Evolutionary conservation across 1,140 invertebrate species (phyloP), one percentile per base, ranked within the genome.

Genomic region (Delia radicum): DNA sequence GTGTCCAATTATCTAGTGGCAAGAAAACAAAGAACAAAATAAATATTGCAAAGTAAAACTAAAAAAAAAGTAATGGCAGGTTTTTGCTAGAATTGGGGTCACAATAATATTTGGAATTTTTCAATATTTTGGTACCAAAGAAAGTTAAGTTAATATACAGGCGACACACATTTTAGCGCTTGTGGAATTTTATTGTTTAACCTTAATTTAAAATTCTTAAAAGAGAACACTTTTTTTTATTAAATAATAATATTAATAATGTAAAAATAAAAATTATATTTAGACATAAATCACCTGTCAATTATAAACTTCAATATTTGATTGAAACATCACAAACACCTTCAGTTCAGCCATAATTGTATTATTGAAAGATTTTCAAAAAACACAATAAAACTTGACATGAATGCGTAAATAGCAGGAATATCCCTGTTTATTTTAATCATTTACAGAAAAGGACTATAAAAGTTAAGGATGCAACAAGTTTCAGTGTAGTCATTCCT

Each of bases 381-480:
- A 55, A 37, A 8, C 10, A 15, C 18, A 69, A 18, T 33, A 29
- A 55, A 0, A 33, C 65, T 37, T 69, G 65, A 69, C 29, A 18
- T 12, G 65, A 69, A 69, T 69, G 24, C n/a, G 18, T 37, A 67
- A 67, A 8, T 21, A 55, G 5, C 37, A 2, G 5, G 18, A 24
- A 21, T 1, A 55, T 21, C 18, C 18, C 12, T 15, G 12, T 1
- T 42, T 42, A 13, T 42, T 18, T 55, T 24, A 7, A 21, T 55
- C 0, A 1, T 21, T 18, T 55, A 7, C n/a, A 21, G 2, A 1
- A 18, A 26, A 69, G 18, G 29, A 69, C 65, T 69, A 69, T 69
- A 69, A 69, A 69, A 69, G n/a, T 33, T 21, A 31, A 69, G 65
- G 29, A 33, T 33, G 65, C 65, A 69, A 69, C 65, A 37, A 31